A percentile compares a stretch with the other conserved stretches of the same genome.
Evolutionary conservation across 2,797 vertebrate species (phyloP).

Genomic region (Margarornis squamiger): DNA sequence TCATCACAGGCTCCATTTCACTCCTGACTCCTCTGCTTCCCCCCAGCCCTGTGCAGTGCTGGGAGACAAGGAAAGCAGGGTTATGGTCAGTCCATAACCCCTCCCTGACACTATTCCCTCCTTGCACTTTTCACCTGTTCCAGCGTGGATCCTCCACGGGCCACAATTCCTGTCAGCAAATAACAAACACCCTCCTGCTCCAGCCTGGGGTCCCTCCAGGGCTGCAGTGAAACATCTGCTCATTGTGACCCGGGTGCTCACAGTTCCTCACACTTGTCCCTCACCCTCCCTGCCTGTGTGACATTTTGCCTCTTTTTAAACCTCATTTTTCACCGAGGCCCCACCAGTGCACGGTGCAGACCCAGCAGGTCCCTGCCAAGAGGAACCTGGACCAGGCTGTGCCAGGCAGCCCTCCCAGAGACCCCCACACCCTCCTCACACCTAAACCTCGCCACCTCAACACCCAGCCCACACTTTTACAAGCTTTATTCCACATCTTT

Average conservation of each 20-base stretch:
- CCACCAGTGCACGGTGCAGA: rapidly evolving
- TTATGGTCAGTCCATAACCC: rapidly evolving
- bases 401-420: rapidly evolving
- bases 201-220: neutral
- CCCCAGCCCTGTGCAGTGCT: rapidly evolving
- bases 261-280: neutral
- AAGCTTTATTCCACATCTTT: neutral
- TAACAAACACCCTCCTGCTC: neutral
- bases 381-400: neutral
- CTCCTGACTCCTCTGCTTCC: neutral
- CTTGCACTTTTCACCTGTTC: neutral
- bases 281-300: neutral
- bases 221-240: neutral
- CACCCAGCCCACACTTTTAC: neutral
- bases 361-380: neutral
- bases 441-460: neutral
- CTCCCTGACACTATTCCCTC: neutral
- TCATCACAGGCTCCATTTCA: neutral
- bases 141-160: rapidly evolving
- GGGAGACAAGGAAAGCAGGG: neutral
- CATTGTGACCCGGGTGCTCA: neutral
- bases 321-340: rapidly evolving
- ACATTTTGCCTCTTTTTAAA: neutral
- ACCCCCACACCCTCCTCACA: too few relatives aligned
- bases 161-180: neutral